Percentiles rank a stretch among this genome's conserved stretches.
phyloP scores from a whole-genome alignment of 2,113 vertebrate genomes.

The Tonatia bakeri region DNA sequence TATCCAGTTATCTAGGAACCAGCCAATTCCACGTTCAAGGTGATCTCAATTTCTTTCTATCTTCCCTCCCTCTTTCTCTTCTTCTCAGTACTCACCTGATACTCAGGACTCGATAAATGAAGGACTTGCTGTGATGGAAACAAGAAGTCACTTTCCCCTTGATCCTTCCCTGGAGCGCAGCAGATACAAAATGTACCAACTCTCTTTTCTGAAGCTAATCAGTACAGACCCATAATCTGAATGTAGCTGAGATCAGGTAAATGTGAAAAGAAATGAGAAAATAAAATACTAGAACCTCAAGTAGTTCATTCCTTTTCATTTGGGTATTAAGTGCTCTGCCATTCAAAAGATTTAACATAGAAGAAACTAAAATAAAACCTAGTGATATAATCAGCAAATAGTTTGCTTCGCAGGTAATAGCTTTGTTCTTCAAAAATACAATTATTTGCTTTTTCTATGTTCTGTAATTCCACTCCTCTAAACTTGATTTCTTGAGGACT shows the following conservation, averaged over 20 bases:
- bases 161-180: background rate
- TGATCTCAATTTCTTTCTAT: background rate
- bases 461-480: constrained; percentile 34
- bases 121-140: background rate
- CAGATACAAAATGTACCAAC: background rate
- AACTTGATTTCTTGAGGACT: constrained; percentile 56
- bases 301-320: constrained; percentile 12
- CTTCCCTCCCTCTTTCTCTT: background rate
- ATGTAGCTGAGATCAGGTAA: background rate
- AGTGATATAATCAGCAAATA: constrained; percentile 25
- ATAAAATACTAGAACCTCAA: constrained; percentile 15
- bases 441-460: constrained; percentile 39
- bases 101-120: background rate
- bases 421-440: constrained; percentile 29
- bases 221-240: background rate
- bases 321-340: background rate
- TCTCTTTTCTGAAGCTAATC: constrained; percentile 25
- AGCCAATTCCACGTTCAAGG: background rate
- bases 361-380: constrained; percentile 42
- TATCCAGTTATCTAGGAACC: background rate
- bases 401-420: constrained; percentile 39
- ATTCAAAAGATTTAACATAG: background rate
- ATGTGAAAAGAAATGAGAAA: constrained; percentile 23
- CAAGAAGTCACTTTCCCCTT: background rate
- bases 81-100: background rate